Evolutionary conservation across 2,113 vertebrate genomes (phyloP), one percentile per base, ranked within the genome.

Genomic region (Tringa solitaria): DNA sequence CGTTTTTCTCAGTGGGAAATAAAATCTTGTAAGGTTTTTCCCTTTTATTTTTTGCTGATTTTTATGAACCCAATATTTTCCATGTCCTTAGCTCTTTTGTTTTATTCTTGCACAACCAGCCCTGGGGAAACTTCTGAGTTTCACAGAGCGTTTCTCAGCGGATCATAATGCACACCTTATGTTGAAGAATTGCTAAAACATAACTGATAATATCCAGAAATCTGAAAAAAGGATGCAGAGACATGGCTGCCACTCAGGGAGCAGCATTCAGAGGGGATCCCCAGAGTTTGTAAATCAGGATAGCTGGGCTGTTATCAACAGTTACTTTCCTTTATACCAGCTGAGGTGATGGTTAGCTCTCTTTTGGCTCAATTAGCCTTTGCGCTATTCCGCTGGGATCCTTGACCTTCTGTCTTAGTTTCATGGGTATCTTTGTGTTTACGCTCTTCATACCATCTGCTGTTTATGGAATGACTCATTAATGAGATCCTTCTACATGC

Each of bases 381-480:
- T 67, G 30, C 7, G 17, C 3, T 23, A 11, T 16, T 95, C 51
- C 23, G 13, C 22, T 21, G 73, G 61, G 60, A 82, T 27, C 24
- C 68, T 80, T 86, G 84, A 77, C 57, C 61, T 96, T 95, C 87
- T 68, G n/a, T 74, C 81, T 95, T 48, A 68, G 56, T 77, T 97
- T 72, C 73, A 70, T 76, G 51, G 12, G 3, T 93, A 53, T 96
- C 86, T 95, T 95, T 73, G 32, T 96, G 73, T 95, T 95, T 88
- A 83, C 14, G 53, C 69, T 91, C 27, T 46, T 51, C 57, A 53
- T 18, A 50, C 70, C 78, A 77, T 97, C 90, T 98, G 92, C 50
- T 96, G 33, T 80, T 96, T 93, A 45, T 63, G 64, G 60, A 74
- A 82, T 94, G 75, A 88, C 56, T 97, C 83, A 87, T 64, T 92